A percentile compares a stretch with the other conserved stretches of the same genome.
These are phyloP conservation scores for Trinorchestia longiramus DNA, from an alignment of 1,140 invertebrate genomes.

Conservation along the genomic window DNA sequence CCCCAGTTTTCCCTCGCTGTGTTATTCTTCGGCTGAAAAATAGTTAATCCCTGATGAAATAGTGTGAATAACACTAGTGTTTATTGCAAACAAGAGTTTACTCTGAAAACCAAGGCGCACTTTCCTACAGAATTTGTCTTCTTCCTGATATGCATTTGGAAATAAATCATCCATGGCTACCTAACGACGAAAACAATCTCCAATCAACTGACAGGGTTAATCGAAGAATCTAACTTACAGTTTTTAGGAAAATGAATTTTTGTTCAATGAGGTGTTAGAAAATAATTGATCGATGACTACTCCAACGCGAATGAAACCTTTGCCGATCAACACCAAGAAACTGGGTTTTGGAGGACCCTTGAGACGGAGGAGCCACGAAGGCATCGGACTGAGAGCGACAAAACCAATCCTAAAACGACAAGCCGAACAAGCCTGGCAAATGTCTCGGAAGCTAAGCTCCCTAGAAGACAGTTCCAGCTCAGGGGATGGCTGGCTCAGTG, in stretches of 20 bases:
- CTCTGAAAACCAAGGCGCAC: neutral
- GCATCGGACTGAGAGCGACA: neutral
- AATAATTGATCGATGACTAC: neutral
- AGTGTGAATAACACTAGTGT: neutral
- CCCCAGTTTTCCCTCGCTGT: neutral
- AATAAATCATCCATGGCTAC: neutral
- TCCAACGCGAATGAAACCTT: conserved; percentile 7
- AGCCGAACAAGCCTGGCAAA: neutral
- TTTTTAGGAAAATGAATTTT: neutral
- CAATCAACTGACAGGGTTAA: neutral
- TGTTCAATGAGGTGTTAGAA: neutral
- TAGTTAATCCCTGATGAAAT: neutral
- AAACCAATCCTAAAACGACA: conserved; percentile 38
- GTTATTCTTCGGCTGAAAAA: neutral
- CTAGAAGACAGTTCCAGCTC: conserved; percentile 6
- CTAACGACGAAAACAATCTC: neutral
- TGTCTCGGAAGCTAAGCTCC: neutral
- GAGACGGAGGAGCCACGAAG: neutral
- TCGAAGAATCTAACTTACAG: neutral
- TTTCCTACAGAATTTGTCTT: neutral
- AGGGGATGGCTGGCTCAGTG: conserved; percentile 20
- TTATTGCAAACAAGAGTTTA: neutral
- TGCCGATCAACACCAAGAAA: neutral
- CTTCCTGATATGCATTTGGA: neutral
- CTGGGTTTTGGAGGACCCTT: neutral